Evolutionary conservation across 2,797 vertebrate species (phyloP).

Genomic region (Erethizon dorsatum): DNA sequence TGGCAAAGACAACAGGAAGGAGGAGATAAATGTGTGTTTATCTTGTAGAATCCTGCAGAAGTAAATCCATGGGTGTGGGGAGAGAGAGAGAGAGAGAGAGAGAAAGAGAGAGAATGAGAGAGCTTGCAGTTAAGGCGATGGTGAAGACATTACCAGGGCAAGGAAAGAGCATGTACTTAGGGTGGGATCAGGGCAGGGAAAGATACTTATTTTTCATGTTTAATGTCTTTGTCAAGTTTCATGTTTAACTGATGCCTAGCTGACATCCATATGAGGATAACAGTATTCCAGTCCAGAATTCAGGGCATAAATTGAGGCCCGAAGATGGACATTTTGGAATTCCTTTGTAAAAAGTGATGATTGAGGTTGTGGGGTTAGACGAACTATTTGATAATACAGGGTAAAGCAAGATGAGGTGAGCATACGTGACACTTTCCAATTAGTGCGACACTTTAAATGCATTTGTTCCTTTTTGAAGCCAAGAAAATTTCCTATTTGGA

Average conservation of each 20-base stretch:
- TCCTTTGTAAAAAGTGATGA: neutral
- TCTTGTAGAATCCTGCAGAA: neutral
- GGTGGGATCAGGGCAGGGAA: neutral
- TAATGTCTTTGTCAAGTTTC: conserved; percentile 17
- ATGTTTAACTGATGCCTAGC: neutral
- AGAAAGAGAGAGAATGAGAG: neutral
- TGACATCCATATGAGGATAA: neutral
- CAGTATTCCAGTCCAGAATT: neutral
- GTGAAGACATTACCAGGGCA: neutral
- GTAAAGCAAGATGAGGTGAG: conserved; percentile 6
- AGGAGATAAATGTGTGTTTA: neutral
- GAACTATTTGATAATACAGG: conserved; percentile 5
- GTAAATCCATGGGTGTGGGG: neutral
- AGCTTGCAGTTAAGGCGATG: neutral
- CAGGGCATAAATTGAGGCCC: neutral
- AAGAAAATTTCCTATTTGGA: neutral
- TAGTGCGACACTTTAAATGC: neutral
- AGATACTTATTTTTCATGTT: neutral
- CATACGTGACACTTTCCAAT: neutral
- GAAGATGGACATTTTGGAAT: neutral
- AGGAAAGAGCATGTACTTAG: neutral
- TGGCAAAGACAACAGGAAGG: neutral
- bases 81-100: neutral
- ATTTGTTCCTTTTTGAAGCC: neutral
- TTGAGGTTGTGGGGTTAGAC: neutral